These are phyloP conservation scores for Parnassius apollo DNA, from an alignment of 2,888 invertebrate genomes.

Conservation along the genomic window DNA sequence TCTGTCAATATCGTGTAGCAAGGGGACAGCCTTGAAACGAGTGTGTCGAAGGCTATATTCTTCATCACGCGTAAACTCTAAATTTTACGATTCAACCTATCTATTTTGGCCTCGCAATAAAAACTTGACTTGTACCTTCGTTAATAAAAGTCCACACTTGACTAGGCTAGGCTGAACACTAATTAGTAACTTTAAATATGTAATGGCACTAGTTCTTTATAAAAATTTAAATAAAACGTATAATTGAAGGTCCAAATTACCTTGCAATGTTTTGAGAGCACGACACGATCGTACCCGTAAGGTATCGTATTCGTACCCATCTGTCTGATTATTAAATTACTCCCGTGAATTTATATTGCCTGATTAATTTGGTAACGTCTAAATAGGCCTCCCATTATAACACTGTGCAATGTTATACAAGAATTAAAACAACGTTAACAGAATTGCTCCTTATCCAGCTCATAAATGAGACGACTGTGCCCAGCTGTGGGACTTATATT, in stretches of 20 bases:
- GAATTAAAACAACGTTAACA: no score
- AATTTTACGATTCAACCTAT: conserved; percentile 11
- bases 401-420: no score
- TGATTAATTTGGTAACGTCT: conserved; percentile 35
- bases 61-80: conserved; percentile 6
- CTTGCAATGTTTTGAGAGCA: neutral
- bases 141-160: no score
- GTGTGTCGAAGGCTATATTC: conserved; percentile 12
- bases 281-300: neutral
- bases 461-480: no score
- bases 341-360: conserved; percentile 40
- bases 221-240: neutral
- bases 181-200: no score
- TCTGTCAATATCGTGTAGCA: conserved; percentile 6
- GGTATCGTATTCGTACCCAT: conserved; percentile 23
- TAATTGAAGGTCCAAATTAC: neutral
- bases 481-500: no score
- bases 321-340: conserved; percentile 33
- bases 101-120: no score
- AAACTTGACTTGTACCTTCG: no score
- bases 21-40: conserved; percentile 16
- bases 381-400: conserved; percentile 17
- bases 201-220: no score
- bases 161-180: no score
- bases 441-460: no score